Evolutionary conservation across 2,888 invertebrate species (phyloP), one percentile per base, ranked within the genome.

Genomic region (Branchinecta sandiegonensis): DNA sequence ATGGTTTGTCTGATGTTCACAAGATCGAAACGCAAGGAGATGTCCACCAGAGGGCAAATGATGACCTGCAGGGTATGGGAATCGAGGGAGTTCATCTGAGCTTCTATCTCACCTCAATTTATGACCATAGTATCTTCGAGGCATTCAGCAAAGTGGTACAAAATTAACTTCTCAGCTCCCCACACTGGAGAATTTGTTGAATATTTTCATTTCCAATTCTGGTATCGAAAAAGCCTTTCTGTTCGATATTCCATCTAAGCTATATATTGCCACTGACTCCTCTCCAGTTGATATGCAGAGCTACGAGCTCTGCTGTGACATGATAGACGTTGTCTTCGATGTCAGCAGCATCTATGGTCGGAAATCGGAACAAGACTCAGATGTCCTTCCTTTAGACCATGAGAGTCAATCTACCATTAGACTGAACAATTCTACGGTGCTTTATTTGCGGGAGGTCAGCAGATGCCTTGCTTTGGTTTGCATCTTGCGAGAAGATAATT

Each of bases 61-160:
- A 97, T 78, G 95, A 97, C 78, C 82, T 99, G 70, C 83, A 85
- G 47, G 95, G 96, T 79, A 87, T 89, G 67, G 91, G 92, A 76
- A 83, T 82, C 73, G 91, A 94, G 75, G 88, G 90, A 79, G 90
- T 94, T 71, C 90, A 92, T 77, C 80, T 94, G 68, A 92, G 90
- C 76, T 96, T 95, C 81, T 95, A 99, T 78, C 82, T 97, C 71
- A 99, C 97, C 37, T 97, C 96, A 71, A 99, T 99, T 73, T 99
- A 99, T 78, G 99, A 99, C 80, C 99, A 99, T 80, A 97, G 97
- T 72, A 99, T 99, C 80, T 99, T 99, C 81, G 99, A 99, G 81
- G 99, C 99, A 12, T 97, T 97, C 80, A 96, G 95, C 74, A 99
- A 99, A 86, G 97, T 99, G 71, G 96, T 99, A 67, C 99, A 99